Evolutionary conservation across 2,113 vertebrate species (phyloP).

Genomic region (Eleginops maclovinus): DNA sequence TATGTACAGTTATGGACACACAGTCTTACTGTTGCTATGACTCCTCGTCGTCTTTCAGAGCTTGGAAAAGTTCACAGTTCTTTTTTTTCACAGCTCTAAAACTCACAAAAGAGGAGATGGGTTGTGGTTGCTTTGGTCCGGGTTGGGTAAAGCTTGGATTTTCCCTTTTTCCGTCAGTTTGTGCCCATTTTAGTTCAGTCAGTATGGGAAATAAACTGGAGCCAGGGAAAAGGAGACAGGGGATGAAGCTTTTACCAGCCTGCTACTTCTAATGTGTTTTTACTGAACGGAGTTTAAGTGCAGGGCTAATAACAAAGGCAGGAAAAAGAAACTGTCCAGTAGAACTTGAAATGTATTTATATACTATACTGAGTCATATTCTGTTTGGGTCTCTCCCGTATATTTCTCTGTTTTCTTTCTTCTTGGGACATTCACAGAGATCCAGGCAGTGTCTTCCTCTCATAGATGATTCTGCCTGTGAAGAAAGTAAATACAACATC

Average conservation of each 20-base stretch:
- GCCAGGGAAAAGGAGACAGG: not conserved
- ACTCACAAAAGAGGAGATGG: conserved; percentile 14
- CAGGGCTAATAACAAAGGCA: conserved; percentile 39
- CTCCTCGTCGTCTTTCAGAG: conserved; percentile 6
- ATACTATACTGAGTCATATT: conserved; percentile 11
- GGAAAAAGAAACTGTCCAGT: not conserved
- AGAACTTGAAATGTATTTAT: conserved; percentile 26
- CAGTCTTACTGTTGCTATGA: conserved; percentile 1
- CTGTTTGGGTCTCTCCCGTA: conserved; percentile 6
- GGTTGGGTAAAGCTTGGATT: conserved; percentile 48
- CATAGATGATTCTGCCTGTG: conserved; percentile 28
- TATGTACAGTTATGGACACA: conserved; percentile 30
- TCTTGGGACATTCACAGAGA: conserved; percentile 27
- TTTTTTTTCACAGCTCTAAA: conserved; percentile 17
- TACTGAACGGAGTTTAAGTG: conserved; percentile 27
- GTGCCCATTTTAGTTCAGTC: conserved; percentile 14
- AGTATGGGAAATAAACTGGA: conserved; percentile 11
- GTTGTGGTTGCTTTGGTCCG: conserved; percentile 57
- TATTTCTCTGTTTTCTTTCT: conserved; percentile 2
- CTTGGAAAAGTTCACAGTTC: conserved; percentile 13
- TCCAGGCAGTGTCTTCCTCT: conserved; percentile 23
- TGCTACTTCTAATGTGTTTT: not conserved
- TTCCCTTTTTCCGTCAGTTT: conserved; percentile 12
- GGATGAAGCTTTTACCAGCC: conserved; percentile 14
- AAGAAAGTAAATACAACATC: conserved; percentile 21